Conservation (phyloP, 1,140 invertebrate genomes). For the Papilio aristodemus region DNA sequence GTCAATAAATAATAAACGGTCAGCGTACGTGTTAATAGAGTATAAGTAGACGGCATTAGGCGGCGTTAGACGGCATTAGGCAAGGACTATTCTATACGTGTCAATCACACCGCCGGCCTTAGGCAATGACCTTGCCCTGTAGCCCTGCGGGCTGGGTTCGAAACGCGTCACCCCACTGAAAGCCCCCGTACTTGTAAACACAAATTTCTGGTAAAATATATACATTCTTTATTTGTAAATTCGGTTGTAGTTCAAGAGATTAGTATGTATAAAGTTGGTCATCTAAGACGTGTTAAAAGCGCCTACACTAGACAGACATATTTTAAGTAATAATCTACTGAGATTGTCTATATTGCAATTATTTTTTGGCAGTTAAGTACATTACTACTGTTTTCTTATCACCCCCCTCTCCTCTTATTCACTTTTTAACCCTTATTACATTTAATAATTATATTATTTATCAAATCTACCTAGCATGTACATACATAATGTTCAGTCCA, state of each 20-base stretch:
- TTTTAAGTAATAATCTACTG: no score
- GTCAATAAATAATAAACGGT: constrained; percentile 2
- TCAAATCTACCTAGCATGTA: no score
- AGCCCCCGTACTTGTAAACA: constrained; percentile 23
- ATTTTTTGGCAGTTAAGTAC: no score
- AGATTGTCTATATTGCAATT: no score
- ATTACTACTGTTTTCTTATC: no score
- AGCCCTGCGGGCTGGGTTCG: constrained; percentile 19
- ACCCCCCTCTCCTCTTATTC: no score
- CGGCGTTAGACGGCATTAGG: constrained; percentile 34
- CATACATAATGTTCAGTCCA: no score
- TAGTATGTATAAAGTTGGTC: no score
- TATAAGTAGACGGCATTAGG: constrained; percentile 4
- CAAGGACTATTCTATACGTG: constrained; percentile 37
- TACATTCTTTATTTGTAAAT: constrained; percentile 2
- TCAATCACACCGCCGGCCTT: constrained; percentile 48
- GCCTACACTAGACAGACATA: no score
- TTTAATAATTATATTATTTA: no score
- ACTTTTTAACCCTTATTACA: no score
- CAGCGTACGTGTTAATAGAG: constrained; percentile 31
- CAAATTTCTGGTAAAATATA: constrained; percentile 13
- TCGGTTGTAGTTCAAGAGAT: background rate
- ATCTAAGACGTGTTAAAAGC: no score
- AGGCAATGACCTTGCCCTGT: constrained; percentile 56
- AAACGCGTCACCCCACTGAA: constrained; percentile 31